Conservation (phyloP, 2,888 invertebrate genomes). For the Cheiracanthium punctorium region DNA sequence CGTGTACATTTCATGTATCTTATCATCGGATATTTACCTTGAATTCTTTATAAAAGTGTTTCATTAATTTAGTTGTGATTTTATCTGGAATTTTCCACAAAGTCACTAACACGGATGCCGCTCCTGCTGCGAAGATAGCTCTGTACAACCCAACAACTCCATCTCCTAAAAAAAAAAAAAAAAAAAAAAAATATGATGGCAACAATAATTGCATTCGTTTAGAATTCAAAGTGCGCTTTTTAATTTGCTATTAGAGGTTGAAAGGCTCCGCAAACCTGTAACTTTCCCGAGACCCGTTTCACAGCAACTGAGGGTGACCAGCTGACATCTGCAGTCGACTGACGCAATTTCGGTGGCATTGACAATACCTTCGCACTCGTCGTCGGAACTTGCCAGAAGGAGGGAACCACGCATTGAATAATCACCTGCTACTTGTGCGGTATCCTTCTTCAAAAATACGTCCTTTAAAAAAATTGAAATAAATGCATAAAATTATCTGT, state of each 20-base stretch:
- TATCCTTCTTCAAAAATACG: neutral
- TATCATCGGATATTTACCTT: slow-evolving; percentile 1
- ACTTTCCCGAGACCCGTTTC: slow-evolving; percentile 33
- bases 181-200: too few species aligned
- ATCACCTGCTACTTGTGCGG: neutral
- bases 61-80: slow-evolving; percentile 11
- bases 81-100: slow-evolving; percentile 30
- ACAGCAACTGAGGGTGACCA: slow-evolving; percentile 36
- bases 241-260: too few species aligned
- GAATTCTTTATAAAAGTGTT: slow-evolving; percentile 4
- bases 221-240: too few species aligned
- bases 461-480: too few species aligned
- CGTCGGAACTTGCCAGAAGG: neutral
- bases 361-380: slow-evolving; percentile 10
- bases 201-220: too few species aligned
- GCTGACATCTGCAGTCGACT: slow-evolving; percentile 6
- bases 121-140: slow-evolving; percentile 26
- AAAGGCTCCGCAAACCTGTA: too few species aligned
- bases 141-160: slow-evolving; percentile 27
- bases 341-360: slow-evolving; percentile 1
- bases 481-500: too few species aligned
- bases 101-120: slow-evolving; percentile 11
- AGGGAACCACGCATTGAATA: slow-evolving; percentile 27
- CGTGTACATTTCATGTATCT: neutral
- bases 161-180: slow-evolving; percentile 18